Evolutionary conservation across 2,888 invertebrate genomes (phyloP), one percentile per base, ranked within the genome.

Genomic region (Tenthredo mesomela): DNA sequence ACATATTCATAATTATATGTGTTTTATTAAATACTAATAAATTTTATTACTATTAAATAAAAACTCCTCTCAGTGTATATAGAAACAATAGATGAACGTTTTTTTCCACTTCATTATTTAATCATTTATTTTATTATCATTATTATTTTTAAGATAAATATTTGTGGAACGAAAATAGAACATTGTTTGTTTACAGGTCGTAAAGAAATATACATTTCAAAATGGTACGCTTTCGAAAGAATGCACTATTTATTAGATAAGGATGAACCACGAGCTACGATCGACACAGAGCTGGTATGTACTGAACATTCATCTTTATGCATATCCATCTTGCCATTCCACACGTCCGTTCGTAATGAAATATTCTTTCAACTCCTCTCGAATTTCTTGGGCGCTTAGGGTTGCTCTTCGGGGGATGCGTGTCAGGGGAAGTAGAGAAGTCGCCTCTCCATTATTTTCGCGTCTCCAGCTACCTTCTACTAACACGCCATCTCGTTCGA

Each of bases 391-490:
- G 82, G 88, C 87, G 84, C 85, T 84, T 43, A 61, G 43, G 15
- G 84, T 21, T 84, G 85, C 65, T 85, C 87, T 88, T 84, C 89
- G 86, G 65, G 88, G 87, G 80, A 87, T 85, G 84, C 73, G 85
- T 73, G 58, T 78, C 70, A 89, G 84, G 84, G 86, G 86, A 67
- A 87, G 65, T 33, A 89, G 80, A 54, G 87, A 85, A 29, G 58
- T 58, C 70, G 37, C 54, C 77, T 25, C n/a, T 84, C 77, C 25
- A 21, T 65, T 58, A 25, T n/a, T 84, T 58, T 88, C 87, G 84
- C 87, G 84, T 86, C 89, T 86, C 89, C 89, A 90, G 50, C 75
- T 85, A 70, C 89, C 89, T 73, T 84, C 78, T 84, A 86, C 85
- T 84, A 87, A 37, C 82, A 85, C 70, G n/a, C 87, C 88, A 86